Conservation (phyloP, 2,888 invertebrate genomes). For the Elgonia sp. region DNA sequence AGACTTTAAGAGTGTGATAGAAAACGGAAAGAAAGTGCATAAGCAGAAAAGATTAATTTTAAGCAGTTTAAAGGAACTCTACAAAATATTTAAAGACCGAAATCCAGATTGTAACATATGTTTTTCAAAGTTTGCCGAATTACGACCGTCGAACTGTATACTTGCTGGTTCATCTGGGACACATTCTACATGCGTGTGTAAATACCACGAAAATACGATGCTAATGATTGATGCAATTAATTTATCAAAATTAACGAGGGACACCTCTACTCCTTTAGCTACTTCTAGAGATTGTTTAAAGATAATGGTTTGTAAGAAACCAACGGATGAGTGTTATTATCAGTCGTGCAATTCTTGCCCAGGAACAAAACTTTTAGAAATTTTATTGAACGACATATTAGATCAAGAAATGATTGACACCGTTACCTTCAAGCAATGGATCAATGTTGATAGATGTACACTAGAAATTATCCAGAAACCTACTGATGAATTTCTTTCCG, state of each 20-base stretch:
- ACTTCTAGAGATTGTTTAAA: conserved; percentile 25
- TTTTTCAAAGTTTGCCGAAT: conserved; percentile 19
- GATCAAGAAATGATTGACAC: not conserved
- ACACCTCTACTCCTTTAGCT: not conserved
- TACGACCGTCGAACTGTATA: conserved; percentile 3
- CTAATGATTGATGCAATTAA: conserved; percentile 21
- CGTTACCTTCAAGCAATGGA: not conserved
- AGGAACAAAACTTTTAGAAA: not conserved
- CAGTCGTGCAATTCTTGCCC: too few species aligned
- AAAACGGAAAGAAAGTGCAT: not conserved
- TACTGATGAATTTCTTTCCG: not conserved
- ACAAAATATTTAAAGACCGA: not conserved
- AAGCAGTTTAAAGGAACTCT: conserved; percentile 11
- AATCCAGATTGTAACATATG: not conserved
- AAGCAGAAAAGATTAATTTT: conserved; percentile 21
- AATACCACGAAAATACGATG: conserved; percentile 12
- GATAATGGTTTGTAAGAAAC: not conserved
- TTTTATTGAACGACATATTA: not conserved
- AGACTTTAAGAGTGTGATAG: not conserved
- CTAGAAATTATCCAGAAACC: not conserved
- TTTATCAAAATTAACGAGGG: not conserved
- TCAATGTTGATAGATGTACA: not conserved
- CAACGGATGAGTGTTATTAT: conserved; percentile 1
- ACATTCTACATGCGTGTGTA: conserved; percentile 14
- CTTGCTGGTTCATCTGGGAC: conserved; percentile 11